phyloP scores from a whole-genome alignment of 2,797 vertebrate genomes.

The Pempheris klunzingeri region DNA sequence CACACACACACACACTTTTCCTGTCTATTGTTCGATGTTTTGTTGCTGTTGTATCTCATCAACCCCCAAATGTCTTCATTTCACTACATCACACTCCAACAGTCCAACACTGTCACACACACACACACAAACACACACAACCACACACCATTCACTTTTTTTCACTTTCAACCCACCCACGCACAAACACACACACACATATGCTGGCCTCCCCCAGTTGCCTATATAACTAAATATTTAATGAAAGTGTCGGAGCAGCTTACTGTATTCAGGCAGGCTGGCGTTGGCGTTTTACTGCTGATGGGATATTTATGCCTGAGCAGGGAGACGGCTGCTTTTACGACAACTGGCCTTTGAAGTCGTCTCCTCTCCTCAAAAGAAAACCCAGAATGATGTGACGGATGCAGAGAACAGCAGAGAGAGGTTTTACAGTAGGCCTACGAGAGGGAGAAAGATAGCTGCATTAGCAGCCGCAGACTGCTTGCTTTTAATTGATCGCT shows the following conservation, averaged over 20 bases:
- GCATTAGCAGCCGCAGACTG: constrained; percentile 14
- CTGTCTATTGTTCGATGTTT: constrained; percentile 14
- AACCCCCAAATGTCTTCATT: constrained; percentile 1
- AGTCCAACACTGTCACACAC: not conserved
- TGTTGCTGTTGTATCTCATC: not conserved
- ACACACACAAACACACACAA: not conserved
- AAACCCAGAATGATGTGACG: not conserved
- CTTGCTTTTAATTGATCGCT: constrained; percentile 45
- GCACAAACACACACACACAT: not conserved
- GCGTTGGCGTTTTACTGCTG: constrained; percentile 33
- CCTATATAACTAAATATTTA: constrained; percentile 73
- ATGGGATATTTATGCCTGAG: constrained; percentile 71
- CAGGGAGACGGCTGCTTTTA: constrained; percentile 33
- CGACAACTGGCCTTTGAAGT: constrained; percentile 52
- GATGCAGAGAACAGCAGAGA: constrained; percentile 19
- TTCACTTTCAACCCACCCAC: not conserved
- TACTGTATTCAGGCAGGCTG: constrained; percentile 46
- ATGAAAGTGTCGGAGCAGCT: constrained; percentile 73
- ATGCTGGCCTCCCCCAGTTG: constrained; percentile 38
- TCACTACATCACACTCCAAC: constrained; percentile 3
- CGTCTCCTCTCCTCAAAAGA: not conserved
- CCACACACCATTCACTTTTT: not conserved
- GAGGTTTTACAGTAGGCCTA: not conserved
- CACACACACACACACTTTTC: not conserved
- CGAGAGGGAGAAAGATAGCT: constrained; percentile 6